Evolutionary conservation across 1,140 invertebrate species (phyloP), one percentile per base, ranked within the genome.

Genomic region (Lepidotrigona ventralis): DNA sequence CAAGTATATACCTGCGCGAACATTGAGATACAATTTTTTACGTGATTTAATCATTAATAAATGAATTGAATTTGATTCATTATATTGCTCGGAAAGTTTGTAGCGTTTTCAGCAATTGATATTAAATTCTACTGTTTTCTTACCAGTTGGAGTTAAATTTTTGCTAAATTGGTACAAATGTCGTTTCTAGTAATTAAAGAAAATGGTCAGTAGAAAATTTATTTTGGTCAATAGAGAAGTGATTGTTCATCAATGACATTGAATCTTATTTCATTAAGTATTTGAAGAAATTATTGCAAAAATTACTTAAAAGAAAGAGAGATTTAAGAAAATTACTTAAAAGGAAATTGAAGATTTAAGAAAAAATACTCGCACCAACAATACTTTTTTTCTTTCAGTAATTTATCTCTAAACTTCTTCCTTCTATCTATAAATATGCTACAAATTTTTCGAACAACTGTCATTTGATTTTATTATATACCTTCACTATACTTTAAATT

Each of bases 1-100:
- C 26, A n/a, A n/a, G 64, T 33, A 54, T 68, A 78, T 68, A 78
- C 60, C 29, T 69, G 72, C 56, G 21, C 26, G 72, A 58, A 58
- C 5, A 29, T 58, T 23, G 26, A 39, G 11, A 60, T 1, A 29
- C 15, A 5, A 64, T 64, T 14, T n/a, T 60, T 3, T 4, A n/a
- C 8, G 0, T 26, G 23, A 64, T 64, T 26, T 15, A 8, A 15
- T 14, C 15, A n/a, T 26, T 6, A 17, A 64, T 64, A 15, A n/a
- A 1, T 6, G n/a, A 64, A 14, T 17, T 14, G 12, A 63, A 12
- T 14, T n/a, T 14, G 26, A 26, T 26, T 14, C 8, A 17, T 64
- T 17, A 15, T 5, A n/a, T 26, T 17, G 23, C n/a, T 64, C n/a
- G n/a, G 2, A 54, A 23, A 73, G 17, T 29, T 21, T 5, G n/a